Percentiles rank a stretch among this genome's conserved stretches.
These are phyloP conservation scores for Dynastes maya DNA, from an alignment of 2,888 invertebrate genomes.

Conservation along the genomic window DNA sequence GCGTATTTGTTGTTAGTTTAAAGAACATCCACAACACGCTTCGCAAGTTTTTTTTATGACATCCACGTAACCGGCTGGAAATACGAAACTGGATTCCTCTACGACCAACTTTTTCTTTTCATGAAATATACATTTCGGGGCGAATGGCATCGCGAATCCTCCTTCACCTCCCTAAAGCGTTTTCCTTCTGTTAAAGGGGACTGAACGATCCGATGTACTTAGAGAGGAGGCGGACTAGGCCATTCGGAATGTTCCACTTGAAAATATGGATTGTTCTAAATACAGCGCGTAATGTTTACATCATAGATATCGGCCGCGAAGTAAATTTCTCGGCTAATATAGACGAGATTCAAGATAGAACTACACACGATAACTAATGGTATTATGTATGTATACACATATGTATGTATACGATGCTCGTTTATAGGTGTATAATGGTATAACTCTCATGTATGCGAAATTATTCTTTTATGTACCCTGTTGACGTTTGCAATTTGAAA, in stretches of 20 bases:
- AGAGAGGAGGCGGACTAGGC: background rate
- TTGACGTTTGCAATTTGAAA: too few species aligned
- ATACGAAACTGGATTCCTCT: background rate
- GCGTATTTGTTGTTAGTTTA: too few species aligned
- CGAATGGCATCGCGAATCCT: slow-evolving; percentile 25
- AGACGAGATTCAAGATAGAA: slow-evolving; percentile 1
- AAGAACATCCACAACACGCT: too few species aligned
- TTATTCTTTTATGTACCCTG: too few species aligned
- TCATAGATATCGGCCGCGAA: slow-evolving; percentile 24
- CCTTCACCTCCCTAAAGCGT: slow-evolving; percentile 13
- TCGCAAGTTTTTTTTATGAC: too few species aligned
- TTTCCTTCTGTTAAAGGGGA: slow-evolving; percentile 41
- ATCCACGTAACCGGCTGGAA: background rate
- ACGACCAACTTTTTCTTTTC: slow-evolving; percentile 13
- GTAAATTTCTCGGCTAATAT: slow-evolving; percentile 16
- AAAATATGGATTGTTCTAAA: slow-evolving; percentile 56
- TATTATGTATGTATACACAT: background rate
- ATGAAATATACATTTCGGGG: slow-evolving; percentile 19
- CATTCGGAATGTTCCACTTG: slow-evolving; percentile 52
- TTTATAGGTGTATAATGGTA: too few species aligned
- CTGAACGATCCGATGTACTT: slow-evolving; percentile 35
- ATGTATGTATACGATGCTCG: background rate
- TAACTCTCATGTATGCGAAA: too few species aligned
- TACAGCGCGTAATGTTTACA: slow-evolving; percentile 38
- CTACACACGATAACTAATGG: background rate